Conservation (phyloP, 1,140 invertebrate genomes). For the Saccostrea cuccullata region DNA sequence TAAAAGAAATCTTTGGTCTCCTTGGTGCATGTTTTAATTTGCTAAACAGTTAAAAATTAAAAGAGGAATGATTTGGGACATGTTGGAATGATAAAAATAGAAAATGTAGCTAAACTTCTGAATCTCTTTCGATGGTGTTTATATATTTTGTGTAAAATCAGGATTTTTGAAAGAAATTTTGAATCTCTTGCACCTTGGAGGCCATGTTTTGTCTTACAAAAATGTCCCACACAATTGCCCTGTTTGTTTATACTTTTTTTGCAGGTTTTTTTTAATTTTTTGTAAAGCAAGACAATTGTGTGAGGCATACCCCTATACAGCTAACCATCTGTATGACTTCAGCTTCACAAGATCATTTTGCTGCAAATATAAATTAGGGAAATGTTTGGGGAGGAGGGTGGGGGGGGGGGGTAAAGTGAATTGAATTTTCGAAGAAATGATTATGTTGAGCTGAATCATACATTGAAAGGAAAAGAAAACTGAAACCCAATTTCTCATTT, state of each 20-base stretch:
- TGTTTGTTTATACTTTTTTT: conserved; percentile 37
- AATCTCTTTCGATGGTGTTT: not conserved
- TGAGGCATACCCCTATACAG: conserved; percentile 3
- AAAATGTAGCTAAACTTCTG: not conserved
- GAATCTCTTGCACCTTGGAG: conserved; percentile 17
- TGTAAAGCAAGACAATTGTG: conserved; percentile 40
- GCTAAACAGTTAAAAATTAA: not conserved
- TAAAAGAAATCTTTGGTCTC: not conserved
- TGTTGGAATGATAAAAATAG: not conserved
- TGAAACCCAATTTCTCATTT: not conserved
- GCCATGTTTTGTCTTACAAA: not conserved
- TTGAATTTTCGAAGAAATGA: not conserved
- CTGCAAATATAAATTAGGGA: not conserved
- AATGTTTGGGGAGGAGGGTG: not conserved
- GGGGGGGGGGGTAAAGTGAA: not conserved
- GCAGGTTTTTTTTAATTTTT: conserved; percentile 1
- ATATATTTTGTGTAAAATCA: not conserved
- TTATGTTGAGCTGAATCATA: conserved; percentile 9
- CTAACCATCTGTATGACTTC: not conserved
- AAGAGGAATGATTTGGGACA: not conserved
- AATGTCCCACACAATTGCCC: conserved; percentile 38
- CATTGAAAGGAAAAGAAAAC: not conserved
- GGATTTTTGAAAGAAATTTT: not conserved
- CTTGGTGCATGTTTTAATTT: conserved; percentile 12
- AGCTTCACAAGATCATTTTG: not conserved